phyloP scores from a whole-genome alignment of 2,888 invertebrate species.

The Nysson spinosus region DNA sequence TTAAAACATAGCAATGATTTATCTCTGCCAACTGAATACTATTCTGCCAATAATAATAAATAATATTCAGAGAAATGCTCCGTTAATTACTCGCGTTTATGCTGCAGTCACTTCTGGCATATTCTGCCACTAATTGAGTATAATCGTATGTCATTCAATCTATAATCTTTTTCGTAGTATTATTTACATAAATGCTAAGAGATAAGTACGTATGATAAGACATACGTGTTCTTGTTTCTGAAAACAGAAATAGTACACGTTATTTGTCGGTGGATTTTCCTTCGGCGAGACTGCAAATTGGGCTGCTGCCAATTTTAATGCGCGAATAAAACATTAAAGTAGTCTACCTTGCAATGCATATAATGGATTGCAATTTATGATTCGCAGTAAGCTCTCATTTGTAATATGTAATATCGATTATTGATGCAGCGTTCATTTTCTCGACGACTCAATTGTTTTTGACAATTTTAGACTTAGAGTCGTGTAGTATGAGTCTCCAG shows the following conservation, averaged over 20 bases:
- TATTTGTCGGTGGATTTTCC: slow-evolving; percentile 44
- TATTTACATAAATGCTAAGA: slow-evolving; percentile 12
- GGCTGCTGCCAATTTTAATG: slow-evolving; percentile 35
- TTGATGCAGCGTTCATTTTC: too few relatives aligned
- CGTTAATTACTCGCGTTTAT: neutral
- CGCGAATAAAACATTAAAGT: slow-evolving; percentile 49
- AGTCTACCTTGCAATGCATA: slow-evolving; percentile 28
- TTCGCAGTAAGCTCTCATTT: slow-evolving; percentile 30
- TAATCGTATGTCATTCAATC: too few relatives aligned
- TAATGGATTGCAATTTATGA: slow-evolving; percentile 46
- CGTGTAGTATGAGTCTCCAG: too few relatives aligned
- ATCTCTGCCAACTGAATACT: slow-evolving; percentile 31
- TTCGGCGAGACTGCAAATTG: slow-evolving; percentile 33
- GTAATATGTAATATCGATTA: too few relatives aligned
- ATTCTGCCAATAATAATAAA: slow-evolving; percentile 30
- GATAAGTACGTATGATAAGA: slow-evolving; percentile 12
- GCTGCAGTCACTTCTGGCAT: neutral
- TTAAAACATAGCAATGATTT: slow-evolving; percentile 35
- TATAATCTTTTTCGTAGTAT: too few relatives aligned
- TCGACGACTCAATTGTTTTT: neutral
- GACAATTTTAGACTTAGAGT: too few relatives aligned
- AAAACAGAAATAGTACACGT: slow-evolving; percentile 40
- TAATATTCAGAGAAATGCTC: neutral
- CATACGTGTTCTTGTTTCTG: slow-evolving; percentile 41
- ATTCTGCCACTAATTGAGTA: too few relatives aligned